Percentiles rank a stretch among this genome's conserved stretches.
phyloP scores from a whole-genome alignment of 1,140 invertebrate species.

The Physella acuta region DNA sequence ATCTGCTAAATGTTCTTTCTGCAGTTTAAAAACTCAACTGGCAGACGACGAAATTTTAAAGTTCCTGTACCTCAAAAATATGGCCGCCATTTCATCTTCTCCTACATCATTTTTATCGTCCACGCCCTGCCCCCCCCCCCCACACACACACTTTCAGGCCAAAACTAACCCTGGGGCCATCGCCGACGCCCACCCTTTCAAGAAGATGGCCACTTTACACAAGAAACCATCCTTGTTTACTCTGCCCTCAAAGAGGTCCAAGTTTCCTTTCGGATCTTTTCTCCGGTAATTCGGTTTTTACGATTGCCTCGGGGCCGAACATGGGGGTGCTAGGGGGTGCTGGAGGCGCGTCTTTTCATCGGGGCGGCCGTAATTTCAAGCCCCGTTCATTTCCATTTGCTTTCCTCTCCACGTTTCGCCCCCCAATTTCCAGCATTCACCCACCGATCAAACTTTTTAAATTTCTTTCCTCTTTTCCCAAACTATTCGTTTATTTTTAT shows the following conservation, averaged over 20 bases:
- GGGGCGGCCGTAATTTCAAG: constrained; percentile 6
- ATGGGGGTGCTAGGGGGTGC: too few species aligned
- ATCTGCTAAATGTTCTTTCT: too few species aligned
- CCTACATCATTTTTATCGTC: too few species aligned
- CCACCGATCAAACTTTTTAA: neutral
- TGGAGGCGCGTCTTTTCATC: constrained; percentile 11
- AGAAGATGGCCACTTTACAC: neutral
- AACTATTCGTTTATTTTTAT: too few species aligned
- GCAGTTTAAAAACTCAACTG: too few species aligned
- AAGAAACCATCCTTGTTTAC: neutral
- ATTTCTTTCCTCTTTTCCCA: neutral
- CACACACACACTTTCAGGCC: neutral
- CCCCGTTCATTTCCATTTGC: constrained; percentile 2
- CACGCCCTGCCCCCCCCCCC: neutral
- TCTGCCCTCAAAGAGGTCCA: neutral
- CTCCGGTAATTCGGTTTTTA: constrained; percentile 14
- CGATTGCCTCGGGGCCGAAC: constrained; percentile 1
- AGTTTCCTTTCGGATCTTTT: constrained; percentile 6
- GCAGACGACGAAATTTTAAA: too few species aligned
- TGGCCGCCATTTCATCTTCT: too few species aligned
- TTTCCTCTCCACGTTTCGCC: neutral
- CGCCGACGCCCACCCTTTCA: neutral
- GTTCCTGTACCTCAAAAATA: too few species aligned
- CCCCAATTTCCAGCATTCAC: neutral
- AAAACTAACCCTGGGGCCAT: neutral